Base-by-base conservation (phyloP, 2,888 invertebrate species). In the Leptinotarsa peninsularis region DNA sequence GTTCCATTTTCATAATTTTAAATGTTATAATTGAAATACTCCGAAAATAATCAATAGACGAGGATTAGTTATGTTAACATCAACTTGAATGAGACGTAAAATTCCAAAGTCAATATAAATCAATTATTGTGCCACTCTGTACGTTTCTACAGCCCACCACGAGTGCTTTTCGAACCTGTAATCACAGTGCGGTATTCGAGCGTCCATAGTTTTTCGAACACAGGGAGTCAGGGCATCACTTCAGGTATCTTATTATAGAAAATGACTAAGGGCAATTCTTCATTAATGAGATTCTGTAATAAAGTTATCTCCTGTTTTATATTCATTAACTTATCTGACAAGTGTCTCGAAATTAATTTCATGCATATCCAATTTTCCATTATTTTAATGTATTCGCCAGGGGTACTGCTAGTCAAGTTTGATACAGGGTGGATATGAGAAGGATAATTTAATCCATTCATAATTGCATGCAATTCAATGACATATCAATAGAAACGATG, bases 231-330 rank as follows among this genome's bases (percentile, higher is more conserved):
- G 43, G 43, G 18, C 33, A 69, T 56, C 14, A 54, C 69, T 27
- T n/a, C 21, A 66, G 58, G 70, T 67, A 74, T 71, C 66, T 74
- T 67, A 71, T 74, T 71, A 74, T 74, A 74, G 70, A 58, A 74
- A 71, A 71, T 74, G 74, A 67, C 74, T 71, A 60, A 67, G 70
- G 70, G 76, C 74, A 33, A 74, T 74, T 63, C 66, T 67, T 69
- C 72, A 74, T 74, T 77, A 73, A 77, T 77, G 77, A 72, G 71
- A 77, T 75, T 71, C 72, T 49, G 43, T 49, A 76, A 79, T 79
- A 77, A 74, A 79, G 75, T 77, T 77, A 79, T 77, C 79, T 70
- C 67, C 77, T 79, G 77, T 77, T 77, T 79, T 76, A 79, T 75
- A 77, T 77, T 79, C 75, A 77, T 79, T 79, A 79, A 73, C 54